A percentile compares a stretch with the other conserved stretches of the same genome.
Conservation (phyloP, 2,888 invertebrate species). For the Drosophila robusta region DNA sequence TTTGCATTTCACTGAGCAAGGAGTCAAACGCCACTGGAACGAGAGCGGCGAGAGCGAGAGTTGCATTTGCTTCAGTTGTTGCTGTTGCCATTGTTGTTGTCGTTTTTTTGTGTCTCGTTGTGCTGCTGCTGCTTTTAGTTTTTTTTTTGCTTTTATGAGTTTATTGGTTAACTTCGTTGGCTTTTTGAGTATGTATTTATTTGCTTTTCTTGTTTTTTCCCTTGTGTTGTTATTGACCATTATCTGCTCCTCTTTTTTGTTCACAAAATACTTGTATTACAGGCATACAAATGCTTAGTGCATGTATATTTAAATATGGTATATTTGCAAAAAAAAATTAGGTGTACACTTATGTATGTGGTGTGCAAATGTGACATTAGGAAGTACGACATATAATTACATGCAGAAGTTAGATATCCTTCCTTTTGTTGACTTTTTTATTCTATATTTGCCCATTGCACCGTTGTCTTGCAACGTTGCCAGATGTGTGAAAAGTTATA, state of each 20-base stretch:
- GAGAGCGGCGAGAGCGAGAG: slow-evolving; percentile 25
- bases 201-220: slow-evolving; percentile 14
- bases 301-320: neutral
- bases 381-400: neutral
- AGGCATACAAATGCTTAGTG: neutral
- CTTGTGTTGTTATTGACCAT: slow-evolving; percentile 40
- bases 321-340: neutral
- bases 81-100: neutral
- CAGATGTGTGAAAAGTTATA: slow-evolving; percentile 12
- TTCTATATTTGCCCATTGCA: neutral
- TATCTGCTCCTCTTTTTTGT: slow-evolving; percentile 22
- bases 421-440: neutral
- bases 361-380: no score
- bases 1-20: slow-evolving; percentile 40
- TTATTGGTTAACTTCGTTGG: slow-evolving; percentile 30
- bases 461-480: slow-evolving; percentile 1
- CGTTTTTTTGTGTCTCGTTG: slow-evolving; percentile 8
- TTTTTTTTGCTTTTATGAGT: slow-evolving; percentile 4
- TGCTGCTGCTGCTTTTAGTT: neutral
- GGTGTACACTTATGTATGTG: neutral
- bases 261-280: neutral
- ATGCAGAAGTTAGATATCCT: neutral
- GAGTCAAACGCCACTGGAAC: slow-evolving; percentile 27
- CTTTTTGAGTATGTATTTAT: slow-evolving; percentile 27
- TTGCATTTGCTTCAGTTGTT: slow-evolving; percentile 16